Conservation (phyloP, 2,113 vertebrate species). For the Speoplatyrhinus poulsoni region DNA sequence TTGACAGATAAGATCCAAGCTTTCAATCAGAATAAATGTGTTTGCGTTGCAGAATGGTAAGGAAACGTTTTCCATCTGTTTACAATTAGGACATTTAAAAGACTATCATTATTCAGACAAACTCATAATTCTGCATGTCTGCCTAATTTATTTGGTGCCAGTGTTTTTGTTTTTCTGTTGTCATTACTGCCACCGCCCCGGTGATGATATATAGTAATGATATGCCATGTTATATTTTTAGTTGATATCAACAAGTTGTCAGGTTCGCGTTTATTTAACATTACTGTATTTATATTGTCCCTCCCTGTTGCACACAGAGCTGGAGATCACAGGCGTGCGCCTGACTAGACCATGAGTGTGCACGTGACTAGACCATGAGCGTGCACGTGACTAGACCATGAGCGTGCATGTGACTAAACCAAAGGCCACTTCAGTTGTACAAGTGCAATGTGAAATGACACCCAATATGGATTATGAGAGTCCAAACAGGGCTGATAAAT, state of each 20-base stretch:
- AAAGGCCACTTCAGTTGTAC: constrained; percentile 79
- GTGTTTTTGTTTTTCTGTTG: background rate
- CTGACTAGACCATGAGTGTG: constrained; percentile 13
- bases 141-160: background rate
- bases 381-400: constrained; percentile 67
- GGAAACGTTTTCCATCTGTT: too few species aligned
- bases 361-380: too few species aligned
- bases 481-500: constrained; percentile 77
- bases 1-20: constrained; percentile 33
- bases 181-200: constrained; percentile 1
- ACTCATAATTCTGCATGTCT: too few species aligned
- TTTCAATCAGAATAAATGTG: too few species aligned
- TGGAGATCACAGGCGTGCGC: constrained; percentile 59
- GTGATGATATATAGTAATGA: too few species aligned
- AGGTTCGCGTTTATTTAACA: constrained; percentile 33
- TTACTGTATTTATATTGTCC: constrained; percentile 52
- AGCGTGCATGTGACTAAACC: constrained; percentile 63
- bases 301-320: constrained; percentile 62
- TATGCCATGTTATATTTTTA: constrained; percentile 1
- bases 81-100: too few species aligned
- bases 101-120: too few species aligned
- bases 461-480: constrained; percentile 76
- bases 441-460: constrained; percentile 78
- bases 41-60: too few species aligned
- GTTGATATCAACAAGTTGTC: too few species aligned